Conservation (phyloP, 1,140 invertebrate species). For the Prorops nasuta region DNA sequence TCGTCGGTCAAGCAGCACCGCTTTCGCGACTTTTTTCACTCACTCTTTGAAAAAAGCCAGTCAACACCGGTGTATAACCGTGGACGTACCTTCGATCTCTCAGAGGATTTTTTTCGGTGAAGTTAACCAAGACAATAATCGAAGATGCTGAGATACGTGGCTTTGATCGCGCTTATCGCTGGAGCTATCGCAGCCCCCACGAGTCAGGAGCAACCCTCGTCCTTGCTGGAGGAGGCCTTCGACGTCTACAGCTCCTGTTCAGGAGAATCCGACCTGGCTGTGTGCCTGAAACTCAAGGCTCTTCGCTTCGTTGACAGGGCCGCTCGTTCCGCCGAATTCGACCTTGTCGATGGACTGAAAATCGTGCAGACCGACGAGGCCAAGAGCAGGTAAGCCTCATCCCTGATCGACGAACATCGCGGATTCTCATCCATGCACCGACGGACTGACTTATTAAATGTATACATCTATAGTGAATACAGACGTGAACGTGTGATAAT, state of each 20-base stretch:
- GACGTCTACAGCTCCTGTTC: conserved; percentile 62
- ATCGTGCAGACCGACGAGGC: conserved; percentile 65
- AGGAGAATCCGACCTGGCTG: conserved; percentile 66
- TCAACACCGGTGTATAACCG: not conserved
- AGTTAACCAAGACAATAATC: conserved; percentile 11
- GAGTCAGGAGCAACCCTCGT: conserved; percentile 29
- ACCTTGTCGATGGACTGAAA: conserved; percentile 67
- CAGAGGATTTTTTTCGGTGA: not conserved
- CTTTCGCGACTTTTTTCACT: not conserved
- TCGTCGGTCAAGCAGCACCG: conserved; percentile 36
- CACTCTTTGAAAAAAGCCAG: not conserved
- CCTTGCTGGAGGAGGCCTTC: conserved; percentile 52
- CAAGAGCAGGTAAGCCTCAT: conserved; percentile 42
- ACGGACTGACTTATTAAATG: too few species aligned
- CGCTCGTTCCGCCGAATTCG: conserved; percentile 53
- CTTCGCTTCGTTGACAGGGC: conserved; percentile 48
- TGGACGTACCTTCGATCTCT: not conserved
- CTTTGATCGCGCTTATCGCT: conserved; percentile 57
- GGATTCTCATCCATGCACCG: not conserved
- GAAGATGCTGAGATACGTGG: conserved; percentile 61
- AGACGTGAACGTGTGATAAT: too few species aligned
- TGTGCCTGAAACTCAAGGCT: conserved; percentile 68
- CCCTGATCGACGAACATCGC: too few species aligned
- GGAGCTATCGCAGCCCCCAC: conserved; percentile 59
- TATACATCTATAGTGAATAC: too few species aligned